Evolutionary conservation across 2,888 invertebrate genomes (phyloP).

Genomic region (Trichopoda pennipes): DNA sequence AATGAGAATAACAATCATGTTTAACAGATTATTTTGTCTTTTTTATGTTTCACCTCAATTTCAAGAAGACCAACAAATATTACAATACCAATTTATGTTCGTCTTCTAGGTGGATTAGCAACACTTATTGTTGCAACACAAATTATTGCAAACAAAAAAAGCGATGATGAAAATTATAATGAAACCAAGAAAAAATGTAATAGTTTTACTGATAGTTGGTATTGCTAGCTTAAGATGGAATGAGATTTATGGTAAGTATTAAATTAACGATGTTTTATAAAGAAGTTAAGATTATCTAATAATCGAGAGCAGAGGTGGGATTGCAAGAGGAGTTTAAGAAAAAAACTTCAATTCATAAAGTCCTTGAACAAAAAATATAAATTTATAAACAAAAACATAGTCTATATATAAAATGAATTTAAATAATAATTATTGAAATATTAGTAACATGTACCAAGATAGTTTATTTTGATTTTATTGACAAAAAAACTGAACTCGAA

Average conservation of each 20-base stretch:
- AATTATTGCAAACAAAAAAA: constrained; percentile 1
- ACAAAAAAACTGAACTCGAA: no score
- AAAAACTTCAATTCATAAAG: not conserved
- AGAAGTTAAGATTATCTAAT: constrained; percentile 1
- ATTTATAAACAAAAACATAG: no score
- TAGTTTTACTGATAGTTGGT: constrained; percentile 69
- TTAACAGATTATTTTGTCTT: constrained; percentile 47
- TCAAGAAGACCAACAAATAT: constrained; percentile 38
- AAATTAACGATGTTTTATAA: not conserved
- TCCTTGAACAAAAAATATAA: no score
- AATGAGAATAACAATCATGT: constrained; percentile 34
- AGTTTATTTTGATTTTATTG: no score
- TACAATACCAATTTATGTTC: constrained; percentile 20
- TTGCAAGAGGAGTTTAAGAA: not conserved
- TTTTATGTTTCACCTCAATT: constrained; percentile 4
- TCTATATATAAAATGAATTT: no score
- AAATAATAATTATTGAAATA: no score
- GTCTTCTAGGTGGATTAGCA: constrained; percentile 5
- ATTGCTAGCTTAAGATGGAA: constrained; percentile 71
- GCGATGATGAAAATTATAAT: constrained; percentile 57
- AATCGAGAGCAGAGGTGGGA: constrained; percentile 23
- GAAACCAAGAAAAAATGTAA: constrained; percentile 52
- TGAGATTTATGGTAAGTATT: constrained; percentile 73
- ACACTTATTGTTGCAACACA: not conserved
- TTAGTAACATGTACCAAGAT: no score